Evolutionary conservation across 2,888 invertebrate species (phyloP).

Genomic region (Rhagium mordax): DNA sequence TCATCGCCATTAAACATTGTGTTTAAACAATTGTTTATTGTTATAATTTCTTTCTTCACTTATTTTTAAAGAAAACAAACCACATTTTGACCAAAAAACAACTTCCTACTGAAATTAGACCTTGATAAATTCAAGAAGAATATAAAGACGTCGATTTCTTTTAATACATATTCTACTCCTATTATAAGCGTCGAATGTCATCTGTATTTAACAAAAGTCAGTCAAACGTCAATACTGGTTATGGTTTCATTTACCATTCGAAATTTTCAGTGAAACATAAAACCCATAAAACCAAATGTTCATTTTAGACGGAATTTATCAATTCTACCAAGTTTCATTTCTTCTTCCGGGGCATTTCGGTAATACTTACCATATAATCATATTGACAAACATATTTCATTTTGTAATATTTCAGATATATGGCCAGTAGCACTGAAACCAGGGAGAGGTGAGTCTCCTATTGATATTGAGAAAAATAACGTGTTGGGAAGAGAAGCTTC

Average conservation of each 20-base stretch:
- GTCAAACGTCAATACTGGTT: not conserved
- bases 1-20: no score
- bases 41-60: no score
- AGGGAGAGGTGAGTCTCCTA: constrained; percentile 45
- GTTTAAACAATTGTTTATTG: no score
- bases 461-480: constrained; percentile 21
- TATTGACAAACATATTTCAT: not conserved
- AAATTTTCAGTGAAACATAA: not conserved
- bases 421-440: constrained; percentile 40
- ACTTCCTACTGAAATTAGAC: no score
- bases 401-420: constrained; percentile 32
- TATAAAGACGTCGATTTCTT: no score
- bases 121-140: no score
- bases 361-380: not conserved
- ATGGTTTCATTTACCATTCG: not conserved
- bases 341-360: not conserved
- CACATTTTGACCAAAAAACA: no score
- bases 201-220: not conserved
- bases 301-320: not conserved
- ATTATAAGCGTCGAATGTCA: not conserved
- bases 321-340: not conserved
- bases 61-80: no score
- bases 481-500: constrained; percentile 35
- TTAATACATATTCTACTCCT: no score
- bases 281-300: not conserved